Evolutionary conservation across 2,888 invertebrate species (phyloP), one percentile per base, ranked within the genome.

Genomic region (Xestobium rufovillosum): DNA sequence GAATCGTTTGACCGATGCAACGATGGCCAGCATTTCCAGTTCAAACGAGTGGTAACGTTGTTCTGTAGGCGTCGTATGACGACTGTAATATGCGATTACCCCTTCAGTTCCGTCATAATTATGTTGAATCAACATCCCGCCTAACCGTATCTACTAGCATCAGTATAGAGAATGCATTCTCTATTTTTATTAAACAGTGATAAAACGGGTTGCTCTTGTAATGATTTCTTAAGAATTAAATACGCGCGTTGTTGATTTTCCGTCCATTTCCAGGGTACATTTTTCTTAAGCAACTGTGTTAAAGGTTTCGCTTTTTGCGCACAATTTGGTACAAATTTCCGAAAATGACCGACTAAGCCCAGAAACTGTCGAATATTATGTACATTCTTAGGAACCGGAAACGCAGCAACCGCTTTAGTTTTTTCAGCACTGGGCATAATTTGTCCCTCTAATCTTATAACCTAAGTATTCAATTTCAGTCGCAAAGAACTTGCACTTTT

Each of bases 251-350:
- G 4, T 10, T 14, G 16, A 16, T 14, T 14, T 4, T 4, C n/a
- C 4, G 16, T 17, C 31, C 31, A 31, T 16, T n/a, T n/a, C n/a
- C n/a, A n/a, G n/a, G n/a, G n/a, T n/a, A n/a, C n/a, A n/a, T n/a
- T n/a, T n/a, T n/a, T n/a, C n/a, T n/a, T n/a, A n/a, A n/a, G n/a
- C n/a, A n/a, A n/a, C n/a, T n/a, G n/a, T n/a, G n/a, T n/a, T n/a
- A n/a, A n/a, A n/a, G n/a, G n/a, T n/a, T n/a, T n/a, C n/a, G n/a
- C n/a, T n/a, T n/a, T n/a, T n/a, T n/a, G n/a, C n/a, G n/a, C n/a
- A n/a, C n/a, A n/a, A n/a, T n/a, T n/a, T n/a, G n/a, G n/a, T n/a
- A 29, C 29, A 29, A 29, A 29, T 29, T 29, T 29, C 29, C 29
- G 29, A 29, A 29, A 29, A 12, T 29, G 29, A 29, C 29, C 29